Evolutionary conservation across 2,888 invertebrate species (phyloP).

Genomic region (Drosophila kuntzei): DNA sequence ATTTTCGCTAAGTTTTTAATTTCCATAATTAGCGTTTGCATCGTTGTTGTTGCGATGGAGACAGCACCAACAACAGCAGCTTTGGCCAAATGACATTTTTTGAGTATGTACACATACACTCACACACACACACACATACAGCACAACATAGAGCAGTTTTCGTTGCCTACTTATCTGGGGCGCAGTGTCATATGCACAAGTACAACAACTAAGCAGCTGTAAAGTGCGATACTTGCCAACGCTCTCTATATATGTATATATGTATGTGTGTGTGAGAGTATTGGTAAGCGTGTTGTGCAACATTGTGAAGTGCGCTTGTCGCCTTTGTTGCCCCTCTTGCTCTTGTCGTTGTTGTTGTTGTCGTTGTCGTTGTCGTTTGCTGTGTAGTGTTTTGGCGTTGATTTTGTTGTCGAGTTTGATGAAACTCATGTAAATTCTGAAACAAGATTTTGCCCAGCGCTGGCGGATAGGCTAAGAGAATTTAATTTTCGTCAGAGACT

Average conservation of each 20-base stretch:
- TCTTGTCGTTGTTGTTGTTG: slow-evolving; percentile 8
- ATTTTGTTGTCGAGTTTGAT: slow-evolving; percentile 47
- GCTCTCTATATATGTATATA: slow-evolving; percentile 16
- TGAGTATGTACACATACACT: slow-evolving; percentile 31
- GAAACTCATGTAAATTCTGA: slow-evolving; percentile 55
- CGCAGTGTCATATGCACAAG: slow-evolving; percentile 59
- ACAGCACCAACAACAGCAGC: slow-evolving; percentile 21
- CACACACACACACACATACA: slow-evolving; percentile 18
- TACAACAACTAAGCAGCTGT: slow-evolving; percentile 59
- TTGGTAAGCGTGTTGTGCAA: slow-evolving; percentile 59
- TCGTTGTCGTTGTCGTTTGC: slow-evolving; percentile 20
- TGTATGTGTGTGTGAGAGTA: slow-evolving; percentile 25
- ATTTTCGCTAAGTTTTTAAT: slow-evolving; percentile 78
- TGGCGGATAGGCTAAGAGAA: slow-evolving; percentile 2
- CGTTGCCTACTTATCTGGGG: slow-evolving; percentile 78
- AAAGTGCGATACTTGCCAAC: slow-evolving; percentile 50
- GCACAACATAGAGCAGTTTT: slow-evolving; percentile 38
- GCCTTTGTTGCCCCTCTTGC: slow-evolving; percentile 42
- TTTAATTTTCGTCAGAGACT: slow-evolving; percentile 14
- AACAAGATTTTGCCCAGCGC: slow-evolving; percentile 26
- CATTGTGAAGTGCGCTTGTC: slow-evolving; percentile 62
- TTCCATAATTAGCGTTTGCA: slow-evolving; percentile 77
- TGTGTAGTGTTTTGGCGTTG: slow-evolving; percentile 48
- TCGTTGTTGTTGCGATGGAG: slow-evolving; percentile 19
- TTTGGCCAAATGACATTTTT: slow-evolving; percentile 57